phyloP scores from a whole-genome alignment of 2,888 invertebrate species.

The Amphipyra berbera region DNA sequence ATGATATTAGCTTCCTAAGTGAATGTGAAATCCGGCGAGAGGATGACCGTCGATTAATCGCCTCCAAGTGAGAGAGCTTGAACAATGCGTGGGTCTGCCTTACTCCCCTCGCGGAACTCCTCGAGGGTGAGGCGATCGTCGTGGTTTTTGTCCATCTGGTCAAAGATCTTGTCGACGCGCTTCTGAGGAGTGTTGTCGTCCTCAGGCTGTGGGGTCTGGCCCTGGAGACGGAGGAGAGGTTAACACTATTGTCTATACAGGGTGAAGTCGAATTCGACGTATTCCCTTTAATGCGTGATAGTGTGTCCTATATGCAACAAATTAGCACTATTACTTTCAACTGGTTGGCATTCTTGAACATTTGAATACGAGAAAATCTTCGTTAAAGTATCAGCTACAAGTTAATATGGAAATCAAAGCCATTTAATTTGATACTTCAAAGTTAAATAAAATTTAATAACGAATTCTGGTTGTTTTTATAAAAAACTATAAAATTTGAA shows the following conservation, averaged over 20 bases:
- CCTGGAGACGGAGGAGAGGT: constrained; percentile 88
- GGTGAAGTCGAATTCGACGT: too few relatives aligned
- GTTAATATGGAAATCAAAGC: too few relatives aligned
- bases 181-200: constrained; percentile 98
- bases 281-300: too few relatives aligned
- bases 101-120: constrained; percentile 99
- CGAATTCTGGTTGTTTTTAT: too few relatives aligned
- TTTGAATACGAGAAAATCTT: too few relatives aligned
- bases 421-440: too few relatives aligned
- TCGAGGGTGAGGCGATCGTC: constrained; percentile 98
- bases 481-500: too few relatives aligned
- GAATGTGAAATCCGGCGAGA: constrained; percentile 88
- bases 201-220: constrained; percentile 96
- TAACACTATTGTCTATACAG: neutral
- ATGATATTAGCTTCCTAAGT: constrained; percentile 70
- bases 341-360: too few relatives aligned
- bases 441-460: too few relatives aligned
- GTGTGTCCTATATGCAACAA: too few relatives aligned
- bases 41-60: constrained; percentile 91
- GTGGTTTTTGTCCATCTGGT: constrained; percentile 99
- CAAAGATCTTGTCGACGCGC: constrained; percentile 99
- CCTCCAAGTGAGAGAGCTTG: constrained; percentile 97
- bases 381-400: too few relatives aligned
- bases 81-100: constrained; percentile 99
- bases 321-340: too few relatives aligned